Base-by-base conservation (phyloP, 1,140 invertebrate species). In the Megalonaias nervosa region DNA sequence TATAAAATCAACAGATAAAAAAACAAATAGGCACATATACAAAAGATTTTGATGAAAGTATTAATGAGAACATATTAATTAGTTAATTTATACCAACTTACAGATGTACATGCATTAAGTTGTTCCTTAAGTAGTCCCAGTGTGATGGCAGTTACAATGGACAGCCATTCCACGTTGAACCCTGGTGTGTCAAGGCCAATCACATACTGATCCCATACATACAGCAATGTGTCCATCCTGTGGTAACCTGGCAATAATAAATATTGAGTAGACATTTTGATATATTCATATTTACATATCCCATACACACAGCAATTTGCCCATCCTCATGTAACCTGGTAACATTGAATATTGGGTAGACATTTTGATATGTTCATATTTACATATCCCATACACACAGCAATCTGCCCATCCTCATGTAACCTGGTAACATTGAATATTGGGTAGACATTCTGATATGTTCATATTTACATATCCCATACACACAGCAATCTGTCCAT, bases 141-240 rank as follows among this genome's bases (percentile, higher is more conserved):
- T 26, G 87, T 77, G 12, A 85, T 84, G 14, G 88, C 87, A 66
- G 84, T 82, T 17, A 85, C 83, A 68, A 88, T 85, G 23, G 89
- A 75, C 67, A 90, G 74, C 84, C 84, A 87, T 71, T 90, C 89
- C 21, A 83, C 84, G 59, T 82, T 80, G 67, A 89, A 89, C 2
- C 86, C 89, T 31, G 89, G 88, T 0, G 82, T 84, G 68, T 90
- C 88, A n/a, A 87, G 70, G 1, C 87, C 87, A 61, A 90, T 88
- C 60, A 90, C 85, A 56, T 90, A 90, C 82, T 90, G 88, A 71
- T 90, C 89, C 89, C 89, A 90, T 16, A 90, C 83, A 77, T 86
- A 90, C 69, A 88, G 77, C 23, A 89, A 67, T 16, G 86, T 86
- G 19, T 89, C 88, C 73, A 84, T 84, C 62, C 86, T 87, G 26